These are phyloP conservation scores for Erinaceus europaeus DNA, from an alignment of 2,113 vertebrate genomes.

Conservation along the genomic window DNA sequence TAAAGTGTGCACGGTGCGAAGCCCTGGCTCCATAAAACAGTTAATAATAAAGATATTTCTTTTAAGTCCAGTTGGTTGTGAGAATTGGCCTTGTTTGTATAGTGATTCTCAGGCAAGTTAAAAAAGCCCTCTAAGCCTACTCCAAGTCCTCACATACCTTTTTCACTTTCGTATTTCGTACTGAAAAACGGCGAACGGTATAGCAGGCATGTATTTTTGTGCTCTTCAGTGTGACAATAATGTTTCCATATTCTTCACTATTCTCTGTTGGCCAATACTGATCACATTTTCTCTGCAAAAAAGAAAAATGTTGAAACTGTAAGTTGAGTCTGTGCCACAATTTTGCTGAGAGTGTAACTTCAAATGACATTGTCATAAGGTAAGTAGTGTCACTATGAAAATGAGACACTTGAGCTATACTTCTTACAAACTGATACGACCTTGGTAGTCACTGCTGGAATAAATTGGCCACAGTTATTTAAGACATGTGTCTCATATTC, in stretches of 20 bases:
- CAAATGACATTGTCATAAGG: background rate
- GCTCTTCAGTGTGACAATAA: conserved; percentile 95
- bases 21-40: too few species aligned
- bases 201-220: conserved; percentile 97
- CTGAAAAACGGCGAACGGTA: conserved; percentile 91
- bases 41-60: conserved; percentile 8
- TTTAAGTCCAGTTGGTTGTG: background rate
- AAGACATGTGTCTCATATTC: background rate
- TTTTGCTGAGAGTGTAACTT: background rate
- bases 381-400: background rate
- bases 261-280: conserved; percentile 98
- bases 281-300: conserved; percentile 94
- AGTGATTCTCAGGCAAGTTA: background rate
- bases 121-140: too few species aligned
- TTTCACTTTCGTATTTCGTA: conserved; percentile 95
- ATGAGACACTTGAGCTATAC: background rate
- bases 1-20: too few species aligned
- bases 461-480: background rate
- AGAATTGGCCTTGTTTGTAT: background rate
- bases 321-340: background rate
- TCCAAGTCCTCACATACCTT: too few species aligned
- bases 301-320: background rate
- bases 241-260: conserved; percentile 95
- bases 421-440: background rate
- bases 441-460: background rate